Base-by-base conservation (phyloP, 2,888 invertebrate genomes). In the Drosophila imparisetae region DNA sequence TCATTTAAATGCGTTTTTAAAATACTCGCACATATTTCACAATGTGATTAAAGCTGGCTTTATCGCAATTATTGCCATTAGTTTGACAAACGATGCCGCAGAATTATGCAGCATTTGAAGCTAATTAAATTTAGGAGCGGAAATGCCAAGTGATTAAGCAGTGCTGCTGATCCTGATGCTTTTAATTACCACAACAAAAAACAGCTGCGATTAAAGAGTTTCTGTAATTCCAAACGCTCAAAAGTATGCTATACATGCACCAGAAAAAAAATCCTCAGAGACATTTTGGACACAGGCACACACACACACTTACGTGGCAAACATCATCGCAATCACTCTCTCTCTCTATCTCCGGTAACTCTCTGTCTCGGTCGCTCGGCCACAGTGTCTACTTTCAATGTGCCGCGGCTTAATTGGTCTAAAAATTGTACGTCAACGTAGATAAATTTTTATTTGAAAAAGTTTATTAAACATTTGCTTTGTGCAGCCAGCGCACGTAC, bases 361-460 rank as follows among this genome's bases (percentile, higher is more conserved):
- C 24, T 40, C 34, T 48, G 18, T 53, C 57, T 40, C 55, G 32
- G 32, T 30, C 30, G 24, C 57, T 60, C 49, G 30, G 27, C 42
- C 32, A 24, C 24, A 11, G 61, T 61, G 49, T 57, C 50, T 38
- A 52, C 63, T 63, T 62, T 55, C 53, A 67, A 62, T 78, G 86
- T 57, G 63, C 66, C 58, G 66, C 78, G 72, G 80, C 89, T 91
- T 90, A 91, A 91, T 91, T 91, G 91, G 79, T 84, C 82, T 78
- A 88, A 87, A 89, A 90, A 90, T 90, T 91, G 86, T 90, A 87
- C 88, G 91, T 90, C 91, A 91, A 83, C 87, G 84, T 82, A 73
- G 73, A 83, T 88, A 87, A 81, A 87, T 86, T 87, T 89, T 89
- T 88, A 87, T 89, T 87, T 82, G 80, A 88, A 89, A 87, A 87